Conservation (phyloP, 2,113 vertebrate species). For the Mus spicilegus region DNA sequence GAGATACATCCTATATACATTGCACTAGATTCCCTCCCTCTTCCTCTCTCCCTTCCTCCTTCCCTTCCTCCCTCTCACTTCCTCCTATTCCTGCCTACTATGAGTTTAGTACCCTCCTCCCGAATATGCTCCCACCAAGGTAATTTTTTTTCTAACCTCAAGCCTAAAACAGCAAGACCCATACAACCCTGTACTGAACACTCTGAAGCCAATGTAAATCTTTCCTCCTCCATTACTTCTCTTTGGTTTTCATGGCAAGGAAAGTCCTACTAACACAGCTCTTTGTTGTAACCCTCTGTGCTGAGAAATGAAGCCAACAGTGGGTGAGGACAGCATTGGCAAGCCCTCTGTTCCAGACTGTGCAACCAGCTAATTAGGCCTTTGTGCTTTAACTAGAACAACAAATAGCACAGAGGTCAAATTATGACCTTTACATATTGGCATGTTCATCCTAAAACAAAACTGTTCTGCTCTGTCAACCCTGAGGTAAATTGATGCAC, state of each 20-base stretch:
- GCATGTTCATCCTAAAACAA: neutral
- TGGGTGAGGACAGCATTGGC: neutral
- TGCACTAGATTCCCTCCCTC: neutral
- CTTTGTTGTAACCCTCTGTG: conserved; percentile 2
- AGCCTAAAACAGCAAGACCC: neutral
- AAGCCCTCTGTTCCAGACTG: neutral
- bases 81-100: neutral
- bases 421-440: neutral
- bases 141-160: neutral
- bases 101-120: neutral
- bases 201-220: neutral
- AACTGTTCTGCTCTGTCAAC: neutral
- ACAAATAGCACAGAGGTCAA: neutral
- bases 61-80: too few species aligned
- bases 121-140: neutral
- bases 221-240: neutral
- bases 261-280: neutral
- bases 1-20: neutral
- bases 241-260: neutral
- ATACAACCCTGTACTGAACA: neutral
- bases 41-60: neutral
- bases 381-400: neutral
- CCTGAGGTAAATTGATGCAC: neutral
- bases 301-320: neutral
- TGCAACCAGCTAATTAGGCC: neutral